Base-by-base conservation (phyloP, 1,140 invertebrate genomes). In the Drosophila carrolli region DNA sequence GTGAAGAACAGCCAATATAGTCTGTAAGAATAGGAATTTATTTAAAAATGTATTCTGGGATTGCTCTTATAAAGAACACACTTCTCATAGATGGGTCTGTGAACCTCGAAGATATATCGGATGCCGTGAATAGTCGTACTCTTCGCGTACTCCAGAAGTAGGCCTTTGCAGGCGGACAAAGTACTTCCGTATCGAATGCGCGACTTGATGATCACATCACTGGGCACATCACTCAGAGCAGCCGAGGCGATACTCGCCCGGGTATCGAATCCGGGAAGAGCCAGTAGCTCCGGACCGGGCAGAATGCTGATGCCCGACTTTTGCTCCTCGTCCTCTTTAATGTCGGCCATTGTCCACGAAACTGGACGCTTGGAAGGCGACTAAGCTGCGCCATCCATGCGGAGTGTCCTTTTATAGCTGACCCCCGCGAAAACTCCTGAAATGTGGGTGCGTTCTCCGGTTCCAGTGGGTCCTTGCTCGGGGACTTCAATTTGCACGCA, bases 71-170 rank as follows among this genome's bases (percentile, higher is more conserved):
- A 1, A 4, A n/a, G 0, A 8, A 72, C 66, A 2, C 50, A 93
- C 92, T 91, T 93, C 67, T 93, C 92, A 29, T 90, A 84, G 51
- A 92, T 84, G 44, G 92, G 91, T 1, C 92, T 71, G 63, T 86
- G 91, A 5, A 91, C 76, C 56, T 93, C 92, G 19, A 93, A 92
- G 11, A 93, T 74, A 41, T 93, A 93, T 14, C 92, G 92, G 5
- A 93, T 76, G 23, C 92, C 92, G 51, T 93, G 92, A 13, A 93
- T 90, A 27, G 91, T 92, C 0, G 92, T 92, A 56, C 85, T 93
- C 43, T 90, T 88, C 0, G 90, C 91, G 57, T 93, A 93, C 72
- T 93, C 92, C 80, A 92, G 76, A 5, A 93, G 72, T 10, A 92
- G 44, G 0, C 91, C 91, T 37, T 92, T 89, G 56, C 88, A 91